Conservation (phyloP, 2,113 vertebrate species). For the Coturnix japonica region DNA sequence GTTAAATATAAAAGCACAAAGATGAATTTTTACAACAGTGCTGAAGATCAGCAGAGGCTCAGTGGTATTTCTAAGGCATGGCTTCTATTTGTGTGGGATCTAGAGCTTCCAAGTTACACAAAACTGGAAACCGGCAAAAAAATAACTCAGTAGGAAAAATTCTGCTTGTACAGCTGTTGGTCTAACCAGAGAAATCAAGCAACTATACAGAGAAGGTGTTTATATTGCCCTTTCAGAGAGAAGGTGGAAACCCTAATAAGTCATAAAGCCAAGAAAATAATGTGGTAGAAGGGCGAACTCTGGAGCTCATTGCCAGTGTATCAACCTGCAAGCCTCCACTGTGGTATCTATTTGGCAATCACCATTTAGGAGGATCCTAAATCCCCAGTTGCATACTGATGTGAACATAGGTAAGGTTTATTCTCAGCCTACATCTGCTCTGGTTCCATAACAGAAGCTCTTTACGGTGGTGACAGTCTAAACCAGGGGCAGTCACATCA, state of each 20-base stretch:
- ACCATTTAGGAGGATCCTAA: not conserved
- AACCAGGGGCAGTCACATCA: not conserved
- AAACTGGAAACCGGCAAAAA: not conserved
- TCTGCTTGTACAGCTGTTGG: not conserved
- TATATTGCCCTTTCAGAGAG: not conserved
- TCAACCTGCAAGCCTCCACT: not conserved
- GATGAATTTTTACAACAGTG: not conserved
- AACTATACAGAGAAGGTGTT: not conserved
- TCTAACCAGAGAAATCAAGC: not conserved
- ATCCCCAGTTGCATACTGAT: not conserved
- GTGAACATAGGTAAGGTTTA: not conserved
- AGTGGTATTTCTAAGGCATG: not conserved
- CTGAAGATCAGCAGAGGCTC: not conserved
- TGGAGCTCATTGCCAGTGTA: not conserved
- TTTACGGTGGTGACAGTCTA: not conserved
- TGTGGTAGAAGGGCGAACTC: not conserved
- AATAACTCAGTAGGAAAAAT: not conserved
- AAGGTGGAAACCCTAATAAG: not conserved
- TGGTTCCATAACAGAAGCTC: not conserved
- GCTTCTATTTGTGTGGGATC: not conserved
- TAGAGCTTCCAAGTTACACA: not conserved
- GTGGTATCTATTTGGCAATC: not conserved
- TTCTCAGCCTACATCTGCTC: not conserved
- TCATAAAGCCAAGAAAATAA: not conserved
- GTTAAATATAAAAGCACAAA: not conserved